Conservation (phyloP, 2,113 vertebrate species). For the Columba livia region DNA sequence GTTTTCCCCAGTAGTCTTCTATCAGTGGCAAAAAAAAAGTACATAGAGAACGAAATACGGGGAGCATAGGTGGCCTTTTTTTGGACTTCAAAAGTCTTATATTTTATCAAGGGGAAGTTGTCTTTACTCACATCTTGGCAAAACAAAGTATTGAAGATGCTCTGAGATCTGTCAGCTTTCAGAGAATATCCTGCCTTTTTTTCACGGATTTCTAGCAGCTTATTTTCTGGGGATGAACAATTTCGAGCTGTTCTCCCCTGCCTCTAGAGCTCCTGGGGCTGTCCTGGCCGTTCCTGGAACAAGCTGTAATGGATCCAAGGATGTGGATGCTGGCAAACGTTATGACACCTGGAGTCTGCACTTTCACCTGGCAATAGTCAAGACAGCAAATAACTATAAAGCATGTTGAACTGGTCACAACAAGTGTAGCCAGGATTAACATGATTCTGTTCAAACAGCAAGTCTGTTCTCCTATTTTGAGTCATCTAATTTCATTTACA, state of each 20-base stretch:
- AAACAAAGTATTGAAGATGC: background rate
- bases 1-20: background rate
- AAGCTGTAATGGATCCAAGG: background rate
- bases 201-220: background rate
- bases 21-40: background rate
- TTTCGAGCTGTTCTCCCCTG: background rate
- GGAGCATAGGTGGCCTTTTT: background rate
- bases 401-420: background rate
- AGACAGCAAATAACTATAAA: background rate
- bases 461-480: background rate
- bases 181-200: background rate
- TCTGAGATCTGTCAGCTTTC: background rate
- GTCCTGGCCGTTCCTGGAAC: background rate
- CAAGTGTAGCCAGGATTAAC: background rate
- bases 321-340: background rate
- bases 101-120: background rate
- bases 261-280: background rate
- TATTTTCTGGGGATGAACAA: background rate
- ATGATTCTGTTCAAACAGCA: background rate
- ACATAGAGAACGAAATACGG: background rate
- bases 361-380: background rate
- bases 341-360: background rate
- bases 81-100: background rate
- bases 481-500: background rate
- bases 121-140: background rate